Conservation (phyloP, 92 coral and sea anemone species). For the Meandrina meandrites region DNA sequence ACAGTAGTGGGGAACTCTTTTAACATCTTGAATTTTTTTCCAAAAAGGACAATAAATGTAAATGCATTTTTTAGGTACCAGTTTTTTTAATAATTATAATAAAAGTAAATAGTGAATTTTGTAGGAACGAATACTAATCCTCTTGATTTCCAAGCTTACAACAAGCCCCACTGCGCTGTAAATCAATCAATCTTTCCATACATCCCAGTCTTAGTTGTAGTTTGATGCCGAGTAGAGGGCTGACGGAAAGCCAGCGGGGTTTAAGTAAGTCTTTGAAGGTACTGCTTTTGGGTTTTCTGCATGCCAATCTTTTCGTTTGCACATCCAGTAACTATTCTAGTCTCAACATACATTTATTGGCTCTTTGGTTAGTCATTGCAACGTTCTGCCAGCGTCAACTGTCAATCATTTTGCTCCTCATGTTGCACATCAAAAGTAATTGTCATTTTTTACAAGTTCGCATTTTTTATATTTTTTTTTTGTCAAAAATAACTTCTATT, state of each 20-base stretch:
- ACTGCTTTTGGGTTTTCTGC: conserved; percentile 17
- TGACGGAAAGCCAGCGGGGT: conserved; percentile 38
- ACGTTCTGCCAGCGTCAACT: background rate
- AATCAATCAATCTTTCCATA: conserved; percentile 72
- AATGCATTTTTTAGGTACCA: background rate
- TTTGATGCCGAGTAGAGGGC: conserved; percentile 62
- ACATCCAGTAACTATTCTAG: background rate
- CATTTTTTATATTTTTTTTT: no score
- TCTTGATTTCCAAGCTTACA: conserved; percentile 75
- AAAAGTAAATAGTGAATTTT: background rate
- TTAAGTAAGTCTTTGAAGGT: conserved; percentile 42
- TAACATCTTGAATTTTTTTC: no score
- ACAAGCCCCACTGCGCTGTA: conserved; percentile 85
- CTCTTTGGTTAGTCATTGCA: background rate
- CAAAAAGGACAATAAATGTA: background rate
- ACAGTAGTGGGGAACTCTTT: background rate
- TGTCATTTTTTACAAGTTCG: no score
- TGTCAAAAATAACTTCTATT: no score
- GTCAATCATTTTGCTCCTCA: no score
- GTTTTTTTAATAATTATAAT: background rate
- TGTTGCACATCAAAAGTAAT: no score
- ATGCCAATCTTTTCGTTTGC: background rate
- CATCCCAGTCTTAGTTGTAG: conserved; percentile 71
- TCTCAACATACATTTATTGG: background rate
- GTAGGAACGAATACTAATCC: conserved; percentile 62